Evolutionary conservation across 2,797 vertebrate species (phyloP).

Genomic region (Jordanella pulchra): DNA sequence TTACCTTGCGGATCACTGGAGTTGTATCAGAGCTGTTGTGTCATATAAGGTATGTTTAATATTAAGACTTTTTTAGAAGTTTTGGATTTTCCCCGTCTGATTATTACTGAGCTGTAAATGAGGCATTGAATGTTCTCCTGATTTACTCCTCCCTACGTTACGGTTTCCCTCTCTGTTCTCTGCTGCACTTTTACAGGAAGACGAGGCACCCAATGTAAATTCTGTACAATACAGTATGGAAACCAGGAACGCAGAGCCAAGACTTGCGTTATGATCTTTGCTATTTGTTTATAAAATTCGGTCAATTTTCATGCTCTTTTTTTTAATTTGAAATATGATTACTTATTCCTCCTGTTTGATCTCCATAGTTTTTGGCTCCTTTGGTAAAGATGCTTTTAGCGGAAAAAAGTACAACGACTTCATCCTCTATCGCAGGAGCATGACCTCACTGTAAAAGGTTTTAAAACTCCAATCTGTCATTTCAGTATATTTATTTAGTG

Average conservation of each 20-base stretch:
- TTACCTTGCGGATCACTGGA: slow-evolving; percentile 61
- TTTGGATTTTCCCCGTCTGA: slow-evolving; percentile 56
- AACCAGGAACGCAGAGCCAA: slow-evolving; percentile 77
- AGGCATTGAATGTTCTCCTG: slow-evolving; percentile 74
- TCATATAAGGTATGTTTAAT: slow-evolving; percentile 64
- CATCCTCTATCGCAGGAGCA: not conserved
- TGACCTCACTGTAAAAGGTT: not conserved
- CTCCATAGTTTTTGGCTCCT: not conserved
- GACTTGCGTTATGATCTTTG: slow-evolving; percentile 84
- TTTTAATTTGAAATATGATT: slow-evolving; percentile 77
- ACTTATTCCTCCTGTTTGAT: slow-evolving; percentile 65
- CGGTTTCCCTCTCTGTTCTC: slow-evolving; percentile 50
- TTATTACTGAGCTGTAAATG: slow-evolving; percentile 68
- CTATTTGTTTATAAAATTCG: slow-evolving; percentile 73
- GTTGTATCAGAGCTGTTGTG: slow-evolving; percentile 63
- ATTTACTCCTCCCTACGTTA: slow-evolving; percentile 62
- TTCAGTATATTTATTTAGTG: not conserved
- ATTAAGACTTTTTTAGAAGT: slow-evolving; percentile 57
- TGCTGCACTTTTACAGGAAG: slow-evolving; percentile 58
- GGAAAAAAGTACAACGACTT: not conserved
- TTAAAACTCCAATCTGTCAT: not conserved
- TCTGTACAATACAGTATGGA: slow-evolving; percentile 83
- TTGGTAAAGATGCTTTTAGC: not conserved
- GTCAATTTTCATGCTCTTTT: slow-evolving; percentile 71
- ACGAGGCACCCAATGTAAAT: slow-evolving; percentile 82